Evolutionary conservation across 2,797 vertebrate genomes (phyloP).

Genomic region (Pangasius djambal): DNA sequence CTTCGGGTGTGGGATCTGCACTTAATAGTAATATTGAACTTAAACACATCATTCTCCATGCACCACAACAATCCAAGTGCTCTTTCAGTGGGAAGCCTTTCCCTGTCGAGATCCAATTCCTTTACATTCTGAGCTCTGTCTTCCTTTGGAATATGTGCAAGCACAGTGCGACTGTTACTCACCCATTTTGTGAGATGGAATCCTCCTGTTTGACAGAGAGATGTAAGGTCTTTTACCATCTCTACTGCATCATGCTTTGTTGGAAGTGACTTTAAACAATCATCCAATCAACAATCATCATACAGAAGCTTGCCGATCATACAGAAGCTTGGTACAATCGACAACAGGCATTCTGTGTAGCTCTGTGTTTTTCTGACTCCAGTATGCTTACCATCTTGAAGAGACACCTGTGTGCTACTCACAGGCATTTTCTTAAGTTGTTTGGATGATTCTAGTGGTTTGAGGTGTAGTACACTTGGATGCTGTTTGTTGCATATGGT

Average conservation of each 20-base stretch:
- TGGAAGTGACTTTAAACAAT: constrained; percentile 23
- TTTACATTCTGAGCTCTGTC: neutral
- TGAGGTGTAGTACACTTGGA: neutral
- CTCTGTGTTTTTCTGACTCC: neutral
- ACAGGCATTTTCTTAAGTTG: neutral
- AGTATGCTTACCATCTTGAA: neutral
- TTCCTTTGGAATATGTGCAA: neutral
- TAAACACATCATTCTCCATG: neutral
- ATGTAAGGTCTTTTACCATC: neutral
- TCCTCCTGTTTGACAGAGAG: constrained; percentile 18
- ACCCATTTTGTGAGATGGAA: constrained; percentile 39
- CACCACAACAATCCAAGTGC: constrained; percentile 6
- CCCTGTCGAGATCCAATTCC: constrained; percentile 21
- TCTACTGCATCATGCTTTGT: constrained; percentile 5
- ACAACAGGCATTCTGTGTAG: neutral
- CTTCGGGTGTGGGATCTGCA: too few relatives aligned
- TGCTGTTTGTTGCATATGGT: constrained; percentile 17
- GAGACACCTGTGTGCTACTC: neutral
- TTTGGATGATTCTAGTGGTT: too few relatives aligned
- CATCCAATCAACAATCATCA: too few relatives aligned
- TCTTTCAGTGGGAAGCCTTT: constrained; percentile 2
- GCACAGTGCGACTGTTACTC: constrained; percentile 32
- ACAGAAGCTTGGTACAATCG: constrained; percentile 33
- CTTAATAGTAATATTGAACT: too few relatives aligned
- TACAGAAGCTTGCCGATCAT: too few relatives aligned